These are phyloP conservation scores for Schizaphis graminum DNA, from an alignment of 2,888 invertebrate genomes.

Conservation along the genomic window DNA sequence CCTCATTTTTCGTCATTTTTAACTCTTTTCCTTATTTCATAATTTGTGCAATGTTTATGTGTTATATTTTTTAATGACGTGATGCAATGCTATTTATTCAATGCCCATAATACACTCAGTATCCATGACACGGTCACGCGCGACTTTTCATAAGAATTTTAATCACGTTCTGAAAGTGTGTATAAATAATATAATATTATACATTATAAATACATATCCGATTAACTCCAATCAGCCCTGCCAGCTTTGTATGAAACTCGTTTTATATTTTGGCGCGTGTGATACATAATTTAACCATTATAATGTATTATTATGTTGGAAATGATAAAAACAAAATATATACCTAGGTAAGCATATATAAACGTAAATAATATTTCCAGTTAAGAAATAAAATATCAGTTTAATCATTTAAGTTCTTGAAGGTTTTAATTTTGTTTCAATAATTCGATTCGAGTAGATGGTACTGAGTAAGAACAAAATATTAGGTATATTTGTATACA, in stretches of 20 bases:
- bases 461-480: neutral
- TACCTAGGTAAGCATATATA: neutral
- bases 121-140: neutral
- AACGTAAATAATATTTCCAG: neutral
- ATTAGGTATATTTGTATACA: neutral
- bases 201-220: neutral
- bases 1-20: neutral
- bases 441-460: neutral
- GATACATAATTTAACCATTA: neutral
- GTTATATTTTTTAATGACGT: neutral
- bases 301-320: neutral
- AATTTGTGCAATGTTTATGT: neutral
- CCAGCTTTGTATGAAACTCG: neutral
- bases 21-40: neutral
- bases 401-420: neutral
- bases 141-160: neutral
- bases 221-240: neutral
- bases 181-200: neutral
- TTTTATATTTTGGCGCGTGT: neutral
- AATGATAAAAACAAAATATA: neutral
- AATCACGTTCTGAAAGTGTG: neutral
- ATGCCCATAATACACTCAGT: neutral
- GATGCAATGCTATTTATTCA: neutral
- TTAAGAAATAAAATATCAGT: neutral
- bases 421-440: neutral